Percentiles rank a stretch among this genome's conserved stretches.
Conservation (phyloP, 2,888 invertebrate genomes). For the Lathronympha strigana region DNA sequence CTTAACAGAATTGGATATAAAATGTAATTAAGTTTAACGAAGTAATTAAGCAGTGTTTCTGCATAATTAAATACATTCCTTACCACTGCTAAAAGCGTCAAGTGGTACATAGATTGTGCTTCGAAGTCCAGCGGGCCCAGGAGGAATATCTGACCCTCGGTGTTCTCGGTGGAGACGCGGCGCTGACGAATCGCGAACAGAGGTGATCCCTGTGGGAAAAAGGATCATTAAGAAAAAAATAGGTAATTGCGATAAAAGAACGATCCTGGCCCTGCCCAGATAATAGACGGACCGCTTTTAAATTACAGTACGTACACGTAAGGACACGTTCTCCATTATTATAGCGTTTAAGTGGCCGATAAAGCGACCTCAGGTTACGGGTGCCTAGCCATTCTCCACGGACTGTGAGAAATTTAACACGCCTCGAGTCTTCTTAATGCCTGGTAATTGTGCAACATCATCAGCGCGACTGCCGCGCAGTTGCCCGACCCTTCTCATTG, state of each 20-base stretch:
- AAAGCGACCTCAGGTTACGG: conserved; percentile 64
- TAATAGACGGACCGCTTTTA: conserved; percentile 52
- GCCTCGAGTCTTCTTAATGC: conserved; percentile 69
- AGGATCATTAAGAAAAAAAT: conserved; percentile 43
- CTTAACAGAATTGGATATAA: conserved; percentile 34
- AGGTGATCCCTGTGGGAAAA: conserved; percentile 86
- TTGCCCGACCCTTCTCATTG: conserved; percentile 51
- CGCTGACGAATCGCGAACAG: conserved; percentile 91
- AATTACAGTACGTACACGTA: conserved; percentile 58
- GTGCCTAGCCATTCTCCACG: conserved; percentile 64
- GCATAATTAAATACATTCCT: conserved; percentile 60
- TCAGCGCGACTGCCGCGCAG: conserved; percentile 47
- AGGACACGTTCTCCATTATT: conserved; percentile 68
- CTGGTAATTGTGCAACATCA: conserved; percentile 68
- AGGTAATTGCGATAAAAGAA: conserved; percentile 45
- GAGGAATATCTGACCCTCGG: conserved; percentile 91
- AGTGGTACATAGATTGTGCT: conserved; percentile 93
- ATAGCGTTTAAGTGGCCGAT: conserved; percentile 67
- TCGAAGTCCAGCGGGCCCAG: conserved; percentile 94
- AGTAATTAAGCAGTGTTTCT: conserved; percentile 45
- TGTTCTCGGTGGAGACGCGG: conserved; percentile 89
- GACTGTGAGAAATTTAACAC: conserved; percentile 75
- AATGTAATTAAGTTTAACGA: conserved; percentile 52
- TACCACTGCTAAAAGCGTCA: conserved; percentile 95
- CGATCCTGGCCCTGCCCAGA: conserved; percentile 45